A percentile compares a stretch with the other conserved stretches of the same genome.
Conservation (phyloP, 64 coral and sea anemone genomes). For the Dendronephthya gigantea region DNA sequence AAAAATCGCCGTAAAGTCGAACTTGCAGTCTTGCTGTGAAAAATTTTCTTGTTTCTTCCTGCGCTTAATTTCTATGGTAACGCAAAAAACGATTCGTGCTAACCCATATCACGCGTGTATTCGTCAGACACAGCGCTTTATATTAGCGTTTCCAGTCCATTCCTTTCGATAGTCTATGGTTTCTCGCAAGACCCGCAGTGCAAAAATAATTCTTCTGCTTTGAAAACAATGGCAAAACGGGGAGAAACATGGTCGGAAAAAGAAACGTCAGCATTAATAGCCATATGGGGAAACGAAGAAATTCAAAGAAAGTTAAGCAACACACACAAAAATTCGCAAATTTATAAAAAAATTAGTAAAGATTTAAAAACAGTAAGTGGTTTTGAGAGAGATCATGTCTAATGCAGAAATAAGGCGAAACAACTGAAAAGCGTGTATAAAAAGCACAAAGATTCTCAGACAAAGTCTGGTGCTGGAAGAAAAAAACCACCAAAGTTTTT, state of each 20-base stretch:
- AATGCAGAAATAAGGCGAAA: background rate
- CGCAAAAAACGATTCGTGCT: no score
- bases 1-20: no score
- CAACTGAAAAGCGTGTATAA: background rate
- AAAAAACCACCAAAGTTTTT: background rate
- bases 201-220: no score
- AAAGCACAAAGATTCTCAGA: background rate
- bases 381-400: background rate
- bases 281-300: slow-evolving; percentile 10
- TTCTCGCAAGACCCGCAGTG: no score
- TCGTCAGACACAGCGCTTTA: no score
- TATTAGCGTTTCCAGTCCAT: no score
- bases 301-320: slow-evolving; percentile 18
- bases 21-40: no score
- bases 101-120: no score
- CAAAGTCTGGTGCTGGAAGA: background rate
- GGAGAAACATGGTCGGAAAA: background rate
- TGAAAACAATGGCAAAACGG: background rate
- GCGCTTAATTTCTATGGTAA: no score
- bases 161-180: no score
- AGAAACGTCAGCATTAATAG: slow-evolving; percentile 10
- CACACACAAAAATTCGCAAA: background rate
- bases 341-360: slow-evolving; percentile 11
- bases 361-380: background rate
- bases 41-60: no score